Evolutionary conservation across 2,113 vertebrate genomes (phyloP), one percentile per base, ranked within the genome.

Genomic region (Etheostoma spectabile): DNA sequence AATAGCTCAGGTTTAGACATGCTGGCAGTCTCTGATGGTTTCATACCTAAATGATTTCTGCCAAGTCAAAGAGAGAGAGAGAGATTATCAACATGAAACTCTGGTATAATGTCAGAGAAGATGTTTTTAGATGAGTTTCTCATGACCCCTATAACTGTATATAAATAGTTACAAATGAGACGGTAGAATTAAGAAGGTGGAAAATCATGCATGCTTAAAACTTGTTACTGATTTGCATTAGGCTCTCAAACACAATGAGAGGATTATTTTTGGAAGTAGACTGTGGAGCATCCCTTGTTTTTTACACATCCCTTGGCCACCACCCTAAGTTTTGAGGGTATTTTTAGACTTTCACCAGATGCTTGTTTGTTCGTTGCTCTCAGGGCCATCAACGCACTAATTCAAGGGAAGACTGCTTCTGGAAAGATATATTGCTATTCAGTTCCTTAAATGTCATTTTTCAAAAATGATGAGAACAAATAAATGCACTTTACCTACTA

Each of bases 341-440:
- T 78, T 82, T 85, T 63, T 73, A 85, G 74, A 38, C 38, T 74
- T 64, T 74, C 15, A 53, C 15, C 56, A 82, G 61, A 68, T 74
- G 62, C 46, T 53, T 66, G n/a, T 35, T 51, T 56, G 51, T 24
- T n/a, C 19, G 48, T 46, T 11, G 3, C 19, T 65, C 21, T 56
- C 24, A 57, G 48, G 3, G 53, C 14, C 35, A 51, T 45, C 35
- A 62, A 19, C 19, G 38, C 19, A 45, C 21, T 45, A 42, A 55
- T 55, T 69, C 22, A 8, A 42, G n/a, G 18, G 24, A 24, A 8
- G 2, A 56, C 52, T 24, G 33, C 42, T 45, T 27, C 46, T 45
- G 21, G 8, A 27, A 24, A 57, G 51, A 27, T 14, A 21, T 7
- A 11, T 14, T n/a, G 46, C 24, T 21, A 15, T 56, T 53, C 16